phyloP scores from a whole-genome alignment of 2,797 vertebrate species.

The Argyrosomus regius region DNA sequence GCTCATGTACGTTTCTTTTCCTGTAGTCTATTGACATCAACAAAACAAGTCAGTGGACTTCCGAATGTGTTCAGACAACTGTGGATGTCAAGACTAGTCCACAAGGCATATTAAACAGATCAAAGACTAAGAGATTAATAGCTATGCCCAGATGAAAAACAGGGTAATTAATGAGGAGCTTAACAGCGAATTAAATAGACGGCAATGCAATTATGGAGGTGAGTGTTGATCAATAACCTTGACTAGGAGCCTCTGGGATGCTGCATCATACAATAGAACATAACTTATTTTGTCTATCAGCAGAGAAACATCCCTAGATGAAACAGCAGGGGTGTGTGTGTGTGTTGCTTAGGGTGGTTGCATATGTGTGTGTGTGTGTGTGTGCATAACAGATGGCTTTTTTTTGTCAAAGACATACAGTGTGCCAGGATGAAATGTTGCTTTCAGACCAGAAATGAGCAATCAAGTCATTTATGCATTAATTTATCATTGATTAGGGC shows the following conservation, averaged over 20 bases:
- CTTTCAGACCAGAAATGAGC: slow-evolving; percentile 51
- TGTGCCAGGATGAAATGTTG: slow-evolving; percentile 33
- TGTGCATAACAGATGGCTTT: slow-evolving; percentile 2
- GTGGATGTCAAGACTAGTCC: slow-evolving; percentile 66
- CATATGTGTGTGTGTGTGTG: background rate
- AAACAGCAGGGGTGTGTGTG: slow-evolving; percentile 42
- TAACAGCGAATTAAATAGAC: slow-evolving; percentile 81
- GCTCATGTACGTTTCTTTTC: background rate
- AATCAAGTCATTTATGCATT: slow-evolving; percentile 61
- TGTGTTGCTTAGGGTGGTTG: background rate
- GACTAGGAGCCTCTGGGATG: slow-evolving; percentile 70
- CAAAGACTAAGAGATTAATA: slow-evolving; percentile 79
- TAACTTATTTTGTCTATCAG: slow-evolving; percentile 53
- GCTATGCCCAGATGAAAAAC: slow-evolving; percentile 67
- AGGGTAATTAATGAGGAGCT: slow-evolving; percentile 76
- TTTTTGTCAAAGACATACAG: slow-evolving; percentile 13
- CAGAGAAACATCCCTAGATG: slow-evolving; percentile 44
- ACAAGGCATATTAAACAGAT: slow-evolving; percentile 76
- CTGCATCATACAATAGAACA: slow-evolving; percentile 57
- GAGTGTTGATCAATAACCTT: slow-evolving; percentile 82
- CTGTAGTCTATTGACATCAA: slow-evolving; percentile 16
- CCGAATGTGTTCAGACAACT: slow-evolving; percentile 50
- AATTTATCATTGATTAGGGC: slow-evolving; percentile 67
- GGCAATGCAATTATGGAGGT: slow-evolving; percentile 78
- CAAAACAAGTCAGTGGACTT: slow-evolving; percentile 50